Evolutionary conservation across 2,797 vertebrate species (phyloP).

Genomic region (Nannoperca obscura): DNA sequence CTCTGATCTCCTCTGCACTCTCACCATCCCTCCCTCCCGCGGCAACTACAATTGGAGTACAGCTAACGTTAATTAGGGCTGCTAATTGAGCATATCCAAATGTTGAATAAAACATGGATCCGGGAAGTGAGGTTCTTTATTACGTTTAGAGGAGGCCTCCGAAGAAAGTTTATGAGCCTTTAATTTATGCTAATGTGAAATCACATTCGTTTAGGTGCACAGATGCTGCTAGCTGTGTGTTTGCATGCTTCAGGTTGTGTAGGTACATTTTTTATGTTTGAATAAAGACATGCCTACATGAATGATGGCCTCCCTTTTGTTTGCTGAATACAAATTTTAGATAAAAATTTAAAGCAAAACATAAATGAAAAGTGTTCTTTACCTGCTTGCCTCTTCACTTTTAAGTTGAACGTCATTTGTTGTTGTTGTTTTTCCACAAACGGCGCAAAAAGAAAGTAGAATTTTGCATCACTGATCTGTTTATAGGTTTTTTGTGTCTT

Average conservation of each 20-base stretch:
- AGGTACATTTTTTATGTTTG: constrained; percentile 21
- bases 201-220: constrained; percentile 52
- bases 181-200: constrained; percentile 76
- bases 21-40: constrained; percentile 11
- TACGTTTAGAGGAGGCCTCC: constrained; percentile 62
- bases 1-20: constrained; percentile 8
- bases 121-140: constrained; percentile 63
- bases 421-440: not conserved
- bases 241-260: constrained; percentile 34
- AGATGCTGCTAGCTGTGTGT: constrained; percentile 18
- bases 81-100: constrained; percentile 79
- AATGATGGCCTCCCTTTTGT: constrained; percentile 15
- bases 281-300: constrained; percentile 14
- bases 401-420: constrained; percentile 8
- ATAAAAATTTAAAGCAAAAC: constrained; percentile 6
- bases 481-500: not conserved
- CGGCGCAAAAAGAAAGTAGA: not conserved
- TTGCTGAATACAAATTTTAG: constrained; percentile 3
- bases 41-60: constrained; percentile 46
- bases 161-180: constrained; percentile 76
- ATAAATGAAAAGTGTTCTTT: not conserved
- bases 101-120: constrained; percentile 79
- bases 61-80: constrained; percentile 72
- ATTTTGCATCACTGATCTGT: not conserved
- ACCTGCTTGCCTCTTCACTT: constrained; percentile 10